A percentile compares a stretch with the other conserved stretches of the same genome.
Conservation (phyloP, 2,797 vertebrate species). For the Schizopygopsis malacanthus region DNA sequence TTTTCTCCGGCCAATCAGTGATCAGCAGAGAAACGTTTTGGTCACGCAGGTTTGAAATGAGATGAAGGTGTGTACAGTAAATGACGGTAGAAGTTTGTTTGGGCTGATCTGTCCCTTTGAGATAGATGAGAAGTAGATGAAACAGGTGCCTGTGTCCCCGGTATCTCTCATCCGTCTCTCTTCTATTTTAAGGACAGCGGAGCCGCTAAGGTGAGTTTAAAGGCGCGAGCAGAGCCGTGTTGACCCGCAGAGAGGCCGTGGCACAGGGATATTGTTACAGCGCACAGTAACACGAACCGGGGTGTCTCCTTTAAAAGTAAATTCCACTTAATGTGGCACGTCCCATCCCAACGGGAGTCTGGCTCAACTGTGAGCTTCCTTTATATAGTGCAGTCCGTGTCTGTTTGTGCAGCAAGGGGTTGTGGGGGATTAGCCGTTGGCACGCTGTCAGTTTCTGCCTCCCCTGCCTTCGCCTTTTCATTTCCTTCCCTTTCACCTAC, state of each 20-base stretch:
- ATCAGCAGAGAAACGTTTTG: too few species aligned
- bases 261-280: slow-evolving; percentile 71
- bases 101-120: background rate
- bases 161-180: background rate
- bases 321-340: slow-evolving; percentile 81
- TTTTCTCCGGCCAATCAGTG: too few species aligned
- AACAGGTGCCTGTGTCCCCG: slow-evolving; percentile 2
- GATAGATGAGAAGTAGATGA: background rate
- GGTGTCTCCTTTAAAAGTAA: slow-evolving; percentile 81
- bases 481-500: slow-evolving; percentile 19
- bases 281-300: slow-evolving; percentile 72
- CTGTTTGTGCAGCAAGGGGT: slow-evolving; percentile 69
- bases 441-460: slow-evolving; percentile 42
- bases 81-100: background rate
- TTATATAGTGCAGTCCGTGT: slow-evolving; percentile 77
- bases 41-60: background rate
- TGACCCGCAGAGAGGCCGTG: slow-evolving; percentile 66
- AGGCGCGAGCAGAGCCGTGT: slow-evolving; percentile 66
- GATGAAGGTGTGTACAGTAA: background rate
- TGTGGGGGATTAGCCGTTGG: slow-evolving; percentile 53
- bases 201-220: slow-evolving; percentile 69
- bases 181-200: slow-evolving; percentile 67
- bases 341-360: slow-evolving; percentile 72
- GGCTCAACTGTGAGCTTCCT: slow-evolving; percentile 68
- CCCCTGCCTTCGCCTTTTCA: slow-evolving; percentile 28